Conservation (phyloP, 2,797 vertebrate genomes). For the Bufotes viridis region DNA sequence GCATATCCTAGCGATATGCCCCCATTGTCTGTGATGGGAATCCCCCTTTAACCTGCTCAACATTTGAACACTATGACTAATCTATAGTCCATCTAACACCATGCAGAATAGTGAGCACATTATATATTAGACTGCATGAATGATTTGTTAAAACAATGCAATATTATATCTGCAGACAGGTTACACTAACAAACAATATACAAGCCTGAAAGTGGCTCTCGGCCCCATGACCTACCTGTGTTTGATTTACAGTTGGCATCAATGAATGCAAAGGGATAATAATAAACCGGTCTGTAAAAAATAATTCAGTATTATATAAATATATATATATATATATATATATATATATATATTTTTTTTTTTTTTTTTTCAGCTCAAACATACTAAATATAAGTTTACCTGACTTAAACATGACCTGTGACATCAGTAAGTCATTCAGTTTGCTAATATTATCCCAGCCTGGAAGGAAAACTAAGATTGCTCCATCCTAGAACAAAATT, state of each 20-base stretch:
- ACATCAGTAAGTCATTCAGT: constrained; percentile 89
- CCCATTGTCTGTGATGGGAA: no score
- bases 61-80: neutral
- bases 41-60: no score
- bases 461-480: constrained; percentile 94
- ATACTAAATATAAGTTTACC: constrained; percentile 72
- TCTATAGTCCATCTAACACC: no score
- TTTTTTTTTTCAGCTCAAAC: neutral
- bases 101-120: no score
- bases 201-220: neutral
- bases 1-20: no score
- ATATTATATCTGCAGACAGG: neutral
- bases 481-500: constrained; percentile 85
- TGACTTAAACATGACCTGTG: constrained; percentile 95
- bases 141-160: no score
- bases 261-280: constrained; percentile 97
- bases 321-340: no score
- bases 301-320: constrained; percentile 34
- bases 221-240: constrained; percentile 81
- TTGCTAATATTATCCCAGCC: constrained; percentile 98
- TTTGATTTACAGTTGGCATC: constrained; percentile 98
- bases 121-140: no score
- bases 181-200: neutral
- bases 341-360: no score
- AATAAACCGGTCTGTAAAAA: constrained; percentile 88